Conservation (phyloP, 2,888 invertebrate species). For the Dryobotodes eremita region DNA sequence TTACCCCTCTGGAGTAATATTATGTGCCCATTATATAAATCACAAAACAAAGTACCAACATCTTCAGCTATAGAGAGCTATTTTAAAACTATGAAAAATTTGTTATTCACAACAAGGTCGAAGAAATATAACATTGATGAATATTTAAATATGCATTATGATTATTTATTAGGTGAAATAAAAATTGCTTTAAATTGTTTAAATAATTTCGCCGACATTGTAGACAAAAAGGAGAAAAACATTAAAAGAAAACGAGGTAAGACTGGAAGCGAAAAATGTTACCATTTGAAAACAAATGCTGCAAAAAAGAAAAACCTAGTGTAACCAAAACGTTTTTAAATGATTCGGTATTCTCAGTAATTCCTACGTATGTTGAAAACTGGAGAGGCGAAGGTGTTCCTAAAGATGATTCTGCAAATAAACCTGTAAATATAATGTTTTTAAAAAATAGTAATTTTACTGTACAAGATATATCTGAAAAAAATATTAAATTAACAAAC, state of each 20-base stretch:
- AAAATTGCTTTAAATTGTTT: conserved; percentile 52
- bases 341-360: conserved; percentile 52
- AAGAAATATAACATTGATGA: conserved; percentile 52
- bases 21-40: conserved; percentile 52
- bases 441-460: conserved; percentile 51
- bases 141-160: conserved; percentile 50
- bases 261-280: conserved; percentile 52
- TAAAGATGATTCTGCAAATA: conserved; percentile 52
- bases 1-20: conserved; percentile 56
- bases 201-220: conserved; percentile 49
- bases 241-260: conserved; percentile 52
- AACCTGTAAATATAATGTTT: conserved; percentile 51
- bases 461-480: conserved; percentile 41
- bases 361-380: conserved; percentile 54
- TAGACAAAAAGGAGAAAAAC: conserved; percentile 50
- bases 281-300: conserved; percentile 47
- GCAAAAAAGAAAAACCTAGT: conserved; percentile 52
- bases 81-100: conserved; percentile 56
- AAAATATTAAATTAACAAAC: conserved; percentile 50
- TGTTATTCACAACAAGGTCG: conserved; percentile 51
- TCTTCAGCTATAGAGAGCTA: conserved; percentile 53
- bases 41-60: conserved; percentile 54
- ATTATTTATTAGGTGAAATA: conserved; percentile 53
- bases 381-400: conserved; percentile 52
- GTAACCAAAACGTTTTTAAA: conserved; percentile 53